These are phyloP conservation scores for Brachionus rubens DNA, from an alignment of 1,140 invertebrate species.

Conservation along the genomic window DNA sequence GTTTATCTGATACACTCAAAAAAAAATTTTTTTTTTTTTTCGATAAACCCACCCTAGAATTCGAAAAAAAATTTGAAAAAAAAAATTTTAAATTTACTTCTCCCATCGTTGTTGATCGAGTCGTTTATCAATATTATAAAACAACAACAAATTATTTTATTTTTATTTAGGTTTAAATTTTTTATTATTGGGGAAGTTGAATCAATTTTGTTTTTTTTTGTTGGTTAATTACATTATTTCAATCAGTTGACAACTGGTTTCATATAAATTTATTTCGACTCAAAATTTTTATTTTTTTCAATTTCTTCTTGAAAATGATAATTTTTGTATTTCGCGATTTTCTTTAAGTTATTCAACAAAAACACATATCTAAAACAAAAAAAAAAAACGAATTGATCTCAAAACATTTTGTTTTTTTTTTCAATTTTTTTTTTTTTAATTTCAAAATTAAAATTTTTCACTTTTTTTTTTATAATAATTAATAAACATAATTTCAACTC, in stretches of 20 bases:
- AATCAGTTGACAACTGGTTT: constrained; percentile 12
- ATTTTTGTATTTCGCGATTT: no score
- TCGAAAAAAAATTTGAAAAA: no score
- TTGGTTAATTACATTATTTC: constrained; percentile 20
- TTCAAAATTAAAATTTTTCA: constrained; percentile 28
- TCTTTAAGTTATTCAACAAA: no score
- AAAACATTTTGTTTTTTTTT: neutral
- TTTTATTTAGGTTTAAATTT: neutral
- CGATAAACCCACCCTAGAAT: no score
- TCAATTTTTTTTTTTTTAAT: constrained; percentile 18
- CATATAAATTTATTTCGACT: no score
- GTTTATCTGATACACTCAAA: no score
- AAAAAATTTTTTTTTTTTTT: no score
- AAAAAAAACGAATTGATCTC: neutral
- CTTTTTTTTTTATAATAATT: constrained; percentile 29
- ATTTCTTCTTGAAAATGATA: no score
- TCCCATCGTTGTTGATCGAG: no score
- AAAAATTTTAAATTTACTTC: no score
- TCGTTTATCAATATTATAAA: no score
- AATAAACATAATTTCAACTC: constrained; percentile 20
- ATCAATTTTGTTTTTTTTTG: neutral
- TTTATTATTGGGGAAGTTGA: neutral
- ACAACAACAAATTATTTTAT: neutral
- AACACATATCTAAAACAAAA: neutral
- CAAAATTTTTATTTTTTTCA: no score